A percentile compares a stretch with the other conserved stretches of the same genome.
Conservation (phyloP, 1,140 invertebrate species). For the Holotrichia oblita region DNA sequence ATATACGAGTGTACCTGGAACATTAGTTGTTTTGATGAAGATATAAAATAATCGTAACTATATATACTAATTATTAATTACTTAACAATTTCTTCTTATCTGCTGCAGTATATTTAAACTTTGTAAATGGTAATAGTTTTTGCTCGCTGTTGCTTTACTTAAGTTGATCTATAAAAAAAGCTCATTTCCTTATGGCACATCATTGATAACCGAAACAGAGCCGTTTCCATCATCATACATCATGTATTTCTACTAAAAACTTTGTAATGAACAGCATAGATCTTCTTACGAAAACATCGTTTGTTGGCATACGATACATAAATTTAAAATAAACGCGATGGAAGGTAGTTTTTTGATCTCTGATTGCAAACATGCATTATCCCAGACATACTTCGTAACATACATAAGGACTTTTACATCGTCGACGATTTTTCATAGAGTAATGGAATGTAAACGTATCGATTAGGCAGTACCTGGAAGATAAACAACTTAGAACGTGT, state of each 20-base stretch:
- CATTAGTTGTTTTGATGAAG: no score
- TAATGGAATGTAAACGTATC: conserved; percentile 34
- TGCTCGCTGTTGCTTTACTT: no score
- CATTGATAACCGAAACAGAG: no score
- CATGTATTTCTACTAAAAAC: not conserved
- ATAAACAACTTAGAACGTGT: conserved; percentile 26
- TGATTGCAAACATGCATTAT: conserved; percentile 31
- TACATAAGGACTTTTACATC: conserved; percentile 3
- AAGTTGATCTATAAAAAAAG: no score
- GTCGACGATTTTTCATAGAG: conserved; percentile 1
- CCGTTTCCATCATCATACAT: not conserved
- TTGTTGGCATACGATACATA: conserved; percentile 25
- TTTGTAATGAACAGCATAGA: not conserved
- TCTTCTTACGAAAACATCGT: conserved; percentile 1
- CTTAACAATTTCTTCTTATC: no score
- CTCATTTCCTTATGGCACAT: no score
- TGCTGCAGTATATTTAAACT: no score
- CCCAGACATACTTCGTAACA: not conserved
- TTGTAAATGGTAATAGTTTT: no score
- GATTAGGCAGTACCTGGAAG: not conserved
- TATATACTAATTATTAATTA: no score
- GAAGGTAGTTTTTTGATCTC: not conserved
- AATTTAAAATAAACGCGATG: conserved; percentile 22
- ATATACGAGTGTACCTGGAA: no score
- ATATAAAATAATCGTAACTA: no score